A percentile compares a stretch with the other conserved stretches of the same genome.
phyloP scores from a whole-genome alignment of 2,888 invertebrate genomes.

The Idaea dimidiata region DNA sequence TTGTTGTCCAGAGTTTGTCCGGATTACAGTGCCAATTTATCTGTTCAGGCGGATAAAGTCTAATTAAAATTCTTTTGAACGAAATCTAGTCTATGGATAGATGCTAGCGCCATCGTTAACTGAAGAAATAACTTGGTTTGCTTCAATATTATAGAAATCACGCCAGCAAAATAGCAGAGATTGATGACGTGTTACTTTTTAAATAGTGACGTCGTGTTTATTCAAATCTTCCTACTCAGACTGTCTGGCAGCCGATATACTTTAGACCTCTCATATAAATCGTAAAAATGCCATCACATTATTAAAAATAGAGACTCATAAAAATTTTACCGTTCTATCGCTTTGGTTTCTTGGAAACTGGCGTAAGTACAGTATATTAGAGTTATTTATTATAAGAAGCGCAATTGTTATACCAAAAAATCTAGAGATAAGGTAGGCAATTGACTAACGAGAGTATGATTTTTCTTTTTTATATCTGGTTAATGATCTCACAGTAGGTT shows the following conservation, averaged over 20 bases:
- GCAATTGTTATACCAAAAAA: background rate
- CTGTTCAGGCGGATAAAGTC: background rate
- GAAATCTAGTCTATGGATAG: background rate
- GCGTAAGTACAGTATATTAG: background rate
- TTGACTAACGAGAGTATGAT: background rate
- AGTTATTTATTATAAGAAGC: background rate
- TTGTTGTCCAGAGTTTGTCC: conserved; percentile 20
- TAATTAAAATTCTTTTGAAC: background rate
- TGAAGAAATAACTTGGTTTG: background rate
- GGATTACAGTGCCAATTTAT: background rate
- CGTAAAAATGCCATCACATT: conserved; percentile 25
- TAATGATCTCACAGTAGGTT: background rate
- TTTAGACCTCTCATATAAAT: conserved; percentile 32
- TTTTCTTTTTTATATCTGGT: background rate
- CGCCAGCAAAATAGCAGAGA: conserved; percentile 20
- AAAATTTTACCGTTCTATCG: conserved; percentile 22
- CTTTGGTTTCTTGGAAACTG: conserved; percentile 31
- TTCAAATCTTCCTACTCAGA: conserved; percentile 44
- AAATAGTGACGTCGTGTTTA: conserved; percentile 45
- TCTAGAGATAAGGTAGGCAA: background rate
- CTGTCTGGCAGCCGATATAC: conserved; percentile 44
- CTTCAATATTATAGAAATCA: conserved; percentile 18
- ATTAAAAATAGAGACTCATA: conserved; percentile 30
- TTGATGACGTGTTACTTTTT: conserved; percentile 23
- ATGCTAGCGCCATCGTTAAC: background rate